A percentile compares a stretch with the other conserved stretches of the same genome.
Evolutionary conservation across 2,113 vertebrate species (phyloP).

Genomic region (Porphyrio hochstetteri): DNA sequence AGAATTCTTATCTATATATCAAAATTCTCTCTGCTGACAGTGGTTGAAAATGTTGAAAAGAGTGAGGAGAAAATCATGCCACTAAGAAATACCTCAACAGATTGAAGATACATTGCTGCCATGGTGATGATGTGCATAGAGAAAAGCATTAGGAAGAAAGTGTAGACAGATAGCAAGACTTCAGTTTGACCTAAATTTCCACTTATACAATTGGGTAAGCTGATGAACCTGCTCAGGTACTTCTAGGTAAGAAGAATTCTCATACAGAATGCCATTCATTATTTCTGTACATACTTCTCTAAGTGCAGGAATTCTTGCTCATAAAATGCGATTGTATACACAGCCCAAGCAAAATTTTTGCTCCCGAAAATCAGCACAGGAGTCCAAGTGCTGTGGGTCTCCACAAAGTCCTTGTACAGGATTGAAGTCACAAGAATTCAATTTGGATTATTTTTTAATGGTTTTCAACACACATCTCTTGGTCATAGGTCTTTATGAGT

Average conservation of each 20-base stretch:
- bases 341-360: neutral
- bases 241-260: neutral
- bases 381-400: neutral
- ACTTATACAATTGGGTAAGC: neutral
- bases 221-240: neutral
- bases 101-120: neutral
- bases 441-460: neutral
- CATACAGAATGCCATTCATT: neutral
- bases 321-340: neutral
- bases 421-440: neutral
- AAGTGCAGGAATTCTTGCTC: neutral
- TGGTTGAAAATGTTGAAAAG: neutral
- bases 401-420: neutral
- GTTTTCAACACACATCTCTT: neutral
- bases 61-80: neutral
- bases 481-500: neutral
- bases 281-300: neutral
- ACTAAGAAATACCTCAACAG: neutral
- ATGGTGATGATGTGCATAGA: neutral
- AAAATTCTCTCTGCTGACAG: neutral
- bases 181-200: neutral
- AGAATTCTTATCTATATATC: neutral
- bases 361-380: neutral
- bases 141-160: neutral
- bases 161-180: neutral